These are phyloP conservation scores for Pomacea maculata DNA, from an alignment of 1,140 invertebrate species.

Conservation along the genomic window DNA sequence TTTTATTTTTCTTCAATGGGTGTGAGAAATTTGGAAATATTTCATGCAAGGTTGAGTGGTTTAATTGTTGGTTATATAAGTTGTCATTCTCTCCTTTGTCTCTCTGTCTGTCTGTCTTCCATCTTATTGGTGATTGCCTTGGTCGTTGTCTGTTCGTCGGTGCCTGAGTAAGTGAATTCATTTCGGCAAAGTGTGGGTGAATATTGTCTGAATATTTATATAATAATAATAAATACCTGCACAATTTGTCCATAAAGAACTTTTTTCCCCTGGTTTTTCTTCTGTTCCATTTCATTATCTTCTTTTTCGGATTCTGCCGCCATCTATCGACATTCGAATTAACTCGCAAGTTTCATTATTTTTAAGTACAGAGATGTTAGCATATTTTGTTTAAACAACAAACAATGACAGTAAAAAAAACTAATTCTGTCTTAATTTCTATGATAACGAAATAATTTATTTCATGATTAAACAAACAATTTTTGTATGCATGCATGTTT, in stretches of 20 bases:
- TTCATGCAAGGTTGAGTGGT: no score
- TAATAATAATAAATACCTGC: conserved; percentile 43
- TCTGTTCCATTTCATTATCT: conserved; percentile 60
- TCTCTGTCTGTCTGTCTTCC: not conserved
- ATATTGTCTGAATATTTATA: no score
- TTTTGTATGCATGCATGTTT: no score
- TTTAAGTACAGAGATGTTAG: no score
- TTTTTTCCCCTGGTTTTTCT: conserved; percentile 57
- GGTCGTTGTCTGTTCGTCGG: not conserved
- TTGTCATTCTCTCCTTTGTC: not conserved
- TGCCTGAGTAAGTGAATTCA: no score
- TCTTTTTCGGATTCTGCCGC: conserved; percentile 59
- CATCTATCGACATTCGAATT: conserved; percentile 38
- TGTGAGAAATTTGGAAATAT: not conserved
- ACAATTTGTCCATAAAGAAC: conserved; percentile 62
- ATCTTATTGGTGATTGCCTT: not conserved
- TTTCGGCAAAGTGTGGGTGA: no score
- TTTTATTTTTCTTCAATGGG: not conserved
- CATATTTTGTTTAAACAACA: not conserved
- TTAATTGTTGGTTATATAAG: no score
- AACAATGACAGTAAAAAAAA: not conserved
- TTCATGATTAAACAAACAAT: no score
- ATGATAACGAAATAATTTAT: not conserved
- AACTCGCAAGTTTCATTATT: not conserved
- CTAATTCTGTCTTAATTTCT: not conserved